Conservation (phyloP, 2,113 vertebrate genomes). For the Pogonocichla stellata region DNA sequence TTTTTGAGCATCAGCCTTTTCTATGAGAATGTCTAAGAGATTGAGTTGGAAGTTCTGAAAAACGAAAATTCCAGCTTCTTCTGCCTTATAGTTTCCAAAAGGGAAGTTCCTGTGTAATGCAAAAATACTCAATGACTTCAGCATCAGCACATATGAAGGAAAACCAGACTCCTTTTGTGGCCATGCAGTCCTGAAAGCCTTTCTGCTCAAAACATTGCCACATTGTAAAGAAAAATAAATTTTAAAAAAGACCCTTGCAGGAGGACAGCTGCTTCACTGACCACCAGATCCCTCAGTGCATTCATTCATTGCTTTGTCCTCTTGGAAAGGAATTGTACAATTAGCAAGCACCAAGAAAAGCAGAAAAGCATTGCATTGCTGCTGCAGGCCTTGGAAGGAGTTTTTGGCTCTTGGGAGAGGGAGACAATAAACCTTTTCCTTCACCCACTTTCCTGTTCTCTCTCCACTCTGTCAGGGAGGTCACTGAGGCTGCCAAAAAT, state of each 20-base stretch:
- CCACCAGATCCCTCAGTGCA: background rate
- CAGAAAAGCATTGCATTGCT: background rate
- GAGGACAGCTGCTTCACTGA: background rate
- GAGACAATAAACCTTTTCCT: background rate
- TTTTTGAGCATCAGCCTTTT: background rate
- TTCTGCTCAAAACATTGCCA: background rate
- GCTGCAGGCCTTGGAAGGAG: background rate
- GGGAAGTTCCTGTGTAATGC: background rate
- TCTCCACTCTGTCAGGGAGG: background rate
- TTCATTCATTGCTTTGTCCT: background rate
- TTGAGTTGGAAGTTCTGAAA: background rate
- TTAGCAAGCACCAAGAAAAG: background rate
- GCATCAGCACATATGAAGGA: background rate
- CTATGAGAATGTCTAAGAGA: background rate
- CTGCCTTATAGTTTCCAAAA: background rate
- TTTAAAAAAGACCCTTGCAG: rapidly evolving
- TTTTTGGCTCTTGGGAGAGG: background rate
- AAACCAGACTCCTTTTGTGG: background rate
- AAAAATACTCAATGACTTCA: background rate
- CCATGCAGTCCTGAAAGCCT: background rate
- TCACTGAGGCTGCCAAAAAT: background rate
- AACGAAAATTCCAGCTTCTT: background rate
- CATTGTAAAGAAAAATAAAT: background rate
- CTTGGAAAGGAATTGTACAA: background rate
- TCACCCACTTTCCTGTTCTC: background rate